A percentile compares a stretch with the other conserved stretches of the same genome.
Evolutionary conservation across 2,797 vertebrate species (phyloP).

Genomic region (Tachyglossus aculeatus): DNA sequence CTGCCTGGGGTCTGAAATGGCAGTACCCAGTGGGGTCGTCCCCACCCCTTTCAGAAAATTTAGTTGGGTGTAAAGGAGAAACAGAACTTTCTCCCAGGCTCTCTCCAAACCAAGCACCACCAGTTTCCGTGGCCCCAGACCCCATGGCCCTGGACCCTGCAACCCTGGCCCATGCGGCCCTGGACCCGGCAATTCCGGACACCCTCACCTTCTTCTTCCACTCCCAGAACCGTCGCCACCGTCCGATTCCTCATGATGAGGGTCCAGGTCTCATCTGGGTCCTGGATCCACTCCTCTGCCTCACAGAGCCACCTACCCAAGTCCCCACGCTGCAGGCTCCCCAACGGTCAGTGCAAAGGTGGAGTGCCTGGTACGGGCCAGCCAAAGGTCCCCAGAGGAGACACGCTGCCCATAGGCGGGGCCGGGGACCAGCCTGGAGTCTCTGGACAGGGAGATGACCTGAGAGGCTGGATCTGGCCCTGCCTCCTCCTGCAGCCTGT

Average conservation of each 20-base stretch:
- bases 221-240: neutral
- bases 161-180: accelerated
- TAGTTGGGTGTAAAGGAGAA: slow-evolving; percentile 19
- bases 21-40: no score
- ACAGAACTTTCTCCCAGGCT: neutral
- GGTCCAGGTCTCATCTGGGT: slow-evolving; percentile 72
- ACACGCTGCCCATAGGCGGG: slow-evolving; percentile 57
- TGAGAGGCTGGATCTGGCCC: neutral
- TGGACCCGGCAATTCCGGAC: neutral
- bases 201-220: slow-evolving; percentile 73
- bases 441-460: slow-evolving; percentile 71
- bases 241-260: slow-evolving; percentile 75
- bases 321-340: slow-evolving; percentile 40
- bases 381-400: slow-evolving; percentile 14
- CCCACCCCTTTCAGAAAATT: no score
- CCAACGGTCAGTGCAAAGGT: slow-evolving; percentile 62
- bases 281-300: slow-evolving; percentile 74
- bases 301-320: slow-evolving; percentile 70
- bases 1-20: no score
- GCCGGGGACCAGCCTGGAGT: slow-evolving; percentile 66
- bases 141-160: neutral
- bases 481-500: slow-evolving; percentile 57
- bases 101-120: neutral
- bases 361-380: slow-evolving; percentile 62
- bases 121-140: neutral